A percentile compares a stretch with the other conserved stretches of the same genome.
These are phyloP conservation scores for Xanthostigma xanthostigma DNA, from an alignment of 2,888 invertebrate genomes.

Conservation along the genomic window DNA sequence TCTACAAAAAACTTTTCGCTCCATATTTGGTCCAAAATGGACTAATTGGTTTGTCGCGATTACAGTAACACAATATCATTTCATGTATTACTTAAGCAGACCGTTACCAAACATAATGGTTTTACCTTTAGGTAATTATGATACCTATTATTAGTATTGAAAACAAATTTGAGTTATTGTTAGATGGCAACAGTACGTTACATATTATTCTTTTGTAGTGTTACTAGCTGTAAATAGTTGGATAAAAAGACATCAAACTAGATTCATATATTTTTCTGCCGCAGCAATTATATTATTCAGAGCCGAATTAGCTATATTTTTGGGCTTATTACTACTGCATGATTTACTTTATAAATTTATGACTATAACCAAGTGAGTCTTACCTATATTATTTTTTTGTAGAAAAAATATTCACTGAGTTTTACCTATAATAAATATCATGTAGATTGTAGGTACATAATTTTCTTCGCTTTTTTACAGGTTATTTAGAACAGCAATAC, in stretches of 20 bases:
- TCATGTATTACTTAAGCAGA: constrained; percentile 90
- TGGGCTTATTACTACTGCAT: constrained; percentile 71
- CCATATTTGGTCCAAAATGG: constrained; percentile 63
- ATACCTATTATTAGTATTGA: constrained; percentile 8
- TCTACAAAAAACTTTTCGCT: constrained; percentile 57
- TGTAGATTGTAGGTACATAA: constrained; percentile 5
- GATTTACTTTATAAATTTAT: constrained; percentile 62
- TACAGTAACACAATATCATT: constrained; percentile 90
- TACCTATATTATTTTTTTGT: not conserved
- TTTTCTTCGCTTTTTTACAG: constrained; percentile 32
- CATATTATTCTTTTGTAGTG: constrained; percentile 41
- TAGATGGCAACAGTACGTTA: not conserved
- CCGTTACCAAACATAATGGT: constrained; percentile 93
- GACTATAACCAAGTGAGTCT: constrained; percentile 47
- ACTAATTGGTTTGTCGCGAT: constrained; percentile 70
- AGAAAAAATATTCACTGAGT: not conserved
- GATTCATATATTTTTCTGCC: constrained; percentile 72
- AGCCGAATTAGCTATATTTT: constrained; percentile 71
- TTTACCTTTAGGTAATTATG: constrained; percentile 64
- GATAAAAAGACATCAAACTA: constrained; percentile 58
- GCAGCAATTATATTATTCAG: constrained; percentile 82
- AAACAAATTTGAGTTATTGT: not conserved
- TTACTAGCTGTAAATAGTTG: constrained; percentile 73
- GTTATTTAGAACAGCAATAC: constrained; percentile 52
- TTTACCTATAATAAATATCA: not conserved